Conservation (phyloP, 92 coral and sea anemone genomes). For the Heteractis magnifica region DNA sequence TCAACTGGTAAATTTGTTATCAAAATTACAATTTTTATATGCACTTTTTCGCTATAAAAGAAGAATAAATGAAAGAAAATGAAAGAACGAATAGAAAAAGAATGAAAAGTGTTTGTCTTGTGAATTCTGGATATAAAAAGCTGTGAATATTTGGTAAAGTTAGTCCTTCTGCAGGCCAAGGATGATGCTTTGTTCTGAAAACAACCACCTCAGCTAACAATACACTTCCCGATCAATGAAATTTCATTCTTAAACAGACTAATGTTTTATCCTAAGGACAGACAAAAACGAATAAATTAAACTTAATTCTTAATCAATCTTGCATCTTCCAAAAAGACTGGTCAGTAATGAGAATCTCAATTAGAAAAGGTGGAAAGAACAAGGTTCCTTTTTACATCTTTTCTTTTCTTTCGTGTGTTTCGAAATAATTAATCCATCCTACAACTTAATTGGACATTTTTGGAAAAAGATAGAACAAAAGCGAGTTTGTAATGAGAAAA, state of each 20-base stretch:
- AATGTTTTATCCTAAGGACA: background rate
- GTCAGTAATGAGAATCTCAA: background rate
- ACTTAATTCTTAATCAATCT: background rate
- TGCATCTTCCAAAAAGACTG: background rate
- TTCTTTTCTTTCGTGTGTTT: background rate
- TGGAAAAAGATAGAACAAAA: background rate
- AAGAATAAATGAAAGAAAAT: slow-evolving; percentile 19
- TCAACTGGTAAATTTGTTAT: slow-evolving; percentile 14
- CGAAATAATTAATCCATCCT: background rate
- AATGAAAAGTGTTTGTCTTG: background rate
- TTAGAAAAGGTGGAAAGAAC: background rate
- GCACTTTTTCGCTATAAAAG: slow-evolving; percentile 36
- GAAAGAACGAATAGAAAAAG: background rate
- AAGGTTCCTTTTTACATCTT: background rate
- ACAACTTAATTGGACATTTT: background rate
- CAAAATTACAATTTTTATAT: slow-evolving; percentile 31
- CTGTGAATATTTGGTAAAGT: slow-evolving; percentile 1
- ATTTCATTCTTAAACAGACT: slow-evolving; percentile 4
- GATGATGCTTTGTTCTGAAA: background rate
- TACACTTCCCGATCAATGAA: background rate
- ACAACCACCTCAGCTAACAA: slow-evolving; percentile 12
- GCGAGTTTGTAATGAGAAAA: background rate
- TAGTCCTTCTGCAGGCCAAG: background rate
- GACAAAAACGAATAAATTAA: slow-evolving; percentile 14
- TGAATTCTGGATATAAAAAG: background rate